Conservation (phyloP, 2,797 vertebrate genomes). For the Parauchenoglanis punctatus region DNA sequence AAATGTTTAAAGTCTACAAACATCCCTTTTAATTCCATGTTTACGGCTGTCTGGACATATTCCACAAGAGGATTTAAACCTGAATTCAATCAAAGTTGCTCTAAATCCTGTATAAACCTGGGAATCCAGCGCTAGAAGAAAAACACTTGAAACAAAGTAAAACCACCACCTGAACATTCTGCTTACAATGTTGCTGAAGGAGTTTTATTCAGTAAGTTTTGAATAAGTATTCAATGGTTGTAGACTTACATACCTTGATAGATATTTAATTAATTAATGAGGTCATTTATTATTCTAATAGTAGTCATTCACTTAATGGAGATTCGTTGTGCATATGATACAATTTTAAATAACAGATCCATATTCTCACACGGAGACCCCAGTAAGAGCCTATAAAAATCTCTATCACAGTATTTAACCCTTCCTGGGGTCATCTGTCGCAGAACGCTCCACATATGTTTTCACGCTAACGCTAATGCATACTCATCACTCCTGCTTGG, state of each 20-base stretch:
- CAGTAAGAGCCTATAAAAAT: constrained; percentile 27
- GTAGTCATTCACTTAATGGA: neutral
- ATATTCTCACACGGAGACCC: neutral
- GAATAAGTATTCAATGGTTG: neutral
- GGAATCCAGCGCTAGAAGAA: neutral
- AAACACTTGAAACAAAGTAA: constrained; percentile 7
- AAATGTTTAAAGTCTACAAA: constrained; percentile 21
- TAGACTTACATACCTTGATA: neutral
- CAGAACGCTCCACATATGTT: constrained; percentile 71
- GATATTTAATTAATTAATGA: neutral
- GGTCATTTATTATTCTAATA: neutral
- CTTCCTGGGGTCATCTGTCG: constrained; percentile 28
- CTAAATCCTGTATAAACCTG: constrained; percentile 39
- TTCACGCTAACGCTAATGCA: constrained; percentile 74
- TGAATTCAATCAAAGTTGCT: constrained; percentile 44
- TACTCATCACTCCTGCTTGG: constrained; percentile 71
- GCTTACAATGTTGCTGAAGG: neutral
- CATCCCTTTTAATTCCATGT: constrained; percentile 15
- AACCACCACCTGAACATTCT: neutral
- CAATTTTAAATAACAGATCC: neutral
- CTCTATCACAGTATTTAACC: constrained; percentile 24
- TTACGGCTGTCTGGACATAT: constrained; percentile 26
- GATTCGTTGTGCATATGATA: neutral
- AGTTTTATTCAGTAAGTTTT: neutral
- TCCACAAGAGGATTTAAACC: constrained; percentile 40